These are phyloP conservation scores for Mimumesa dahlbomi DNA, from an alignment of 2,888 invertebrate species.

Conservation along the genomic window DNA sequence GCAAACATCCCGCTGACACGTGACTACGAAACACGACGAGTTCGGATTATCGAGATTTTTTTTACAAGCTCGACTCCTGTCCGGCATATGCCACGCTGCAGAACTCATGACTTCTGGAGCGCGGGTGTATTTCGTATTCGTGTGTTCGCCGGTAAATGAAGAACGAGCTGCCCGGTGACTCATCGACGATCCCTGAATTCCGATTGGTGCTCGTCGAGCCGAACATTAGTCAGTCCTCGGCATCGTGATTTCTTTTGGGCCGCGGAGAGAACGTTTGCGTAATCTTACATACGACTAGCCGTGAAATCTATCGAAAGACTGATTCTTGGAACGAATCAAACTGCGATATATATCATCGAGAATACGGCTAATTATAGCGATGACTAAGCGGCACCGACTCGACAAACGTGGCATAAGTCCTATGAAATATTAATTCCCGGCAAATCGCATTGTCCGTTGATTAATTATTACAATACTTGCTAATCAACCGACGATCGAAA, in stretches of 20 bases:
- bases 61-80: neutral
- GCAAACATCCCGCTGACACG: neutral
- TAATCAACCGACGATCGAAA: neutral
- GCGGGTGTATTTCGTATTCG: neutral
- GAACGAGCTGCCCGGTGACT: slow-evolving; percentile 13
- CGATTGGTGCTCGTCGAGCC: slow-evolving; percentile 17
- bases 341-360: slow-evolving; percentile 32
- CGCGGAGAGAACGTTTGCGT: slow-evolving; percentile 10
- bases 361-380: slow-evolving; percentile 63
- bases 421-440: neutral
- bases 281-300: slow-evolving; percentile 18
- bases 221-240: slow-evolving; percentile 27
- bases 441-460: neutral
- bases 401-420: slow-evolving; percentile 1
- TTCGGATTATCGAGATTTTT: neutral
- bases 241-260: slow-evolving; percentile 24
- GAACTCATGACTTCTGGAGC: too few species aligned
- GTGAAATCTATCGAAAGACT: slow-evolving; percentile 41
- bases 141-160: neutral
- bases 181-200: slow-evolving; percentile 35
- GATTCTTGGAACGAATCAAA: slow-evolving; percentile 53
- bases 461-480: too few species aligned
- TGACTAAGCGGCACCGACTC: slow-evolving; percentile 47
- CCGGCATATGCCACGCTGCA: neutral
- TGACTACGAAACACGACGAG: neutral